A percentile compares a stretch with the other conserved stretches of the same genome.
These are phyloP conservation scores for Malthinus flaveolus DNA, from an alignment of 2,888 invertebrate species.

Conservation along the genomic window DNA sequence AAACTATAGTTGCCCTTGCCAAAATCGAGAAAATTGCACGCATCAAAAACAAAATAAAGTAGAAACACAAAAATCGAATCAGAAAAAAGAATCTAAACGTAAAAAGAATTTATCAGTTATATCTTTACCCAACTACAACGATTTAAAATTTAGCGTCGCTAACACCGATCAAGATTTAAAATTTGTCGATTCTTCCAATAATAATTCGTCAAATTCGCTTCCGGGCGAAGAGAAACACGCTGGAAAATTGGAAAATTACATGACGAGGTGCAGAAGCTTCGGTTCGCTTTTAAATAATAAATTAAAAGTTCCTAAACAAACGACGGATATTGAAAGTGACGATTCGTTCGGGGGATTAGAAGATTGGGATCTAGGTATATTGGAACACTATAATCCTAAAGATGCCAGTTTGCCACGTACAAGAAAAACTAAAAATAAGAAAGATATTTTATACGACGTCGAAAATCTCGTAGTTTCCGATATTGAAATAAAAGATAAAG, in stretches of 20 bases:
- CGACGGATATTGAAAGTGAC: slow-evolving; percentile 53
- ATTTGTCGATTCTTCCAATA: slow-evolving; percentile 35
- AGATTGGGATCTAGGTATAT: slow-evolving; percentile 57
- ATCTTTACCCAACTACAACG: slow-evolving; percentile 60
- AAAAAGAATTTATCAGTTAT: slow-evolving; percentile 58
- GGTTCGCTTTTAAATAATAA: slow-evolving; percentile 56
- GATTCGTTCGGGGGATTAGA: slow-evolving; percentile 56
- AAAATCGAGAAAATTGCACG: slow-evolving; percentile 46
- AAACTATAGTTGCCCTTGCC: slow-evolving; percentile 49
- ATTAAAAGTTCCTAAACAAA: slow-evolving; percentile 45
- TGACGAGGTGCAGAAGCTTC: slow-evolving; percentile 55
- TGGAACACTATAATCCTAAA: slow-evolving; percentile 55
- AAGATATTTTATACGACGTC: slow-evolving; percentile 44
- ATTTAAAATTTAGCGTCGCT: slow-evolving; percentile 52
- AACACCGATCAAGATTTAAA: slow-evolving; percentile 41
- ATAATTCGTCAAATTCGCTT: slow-evolving; percentile 44
- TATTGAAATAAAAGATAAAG: slow-evolving; percentile 36
- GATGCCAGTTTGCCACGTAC: slow-evolving; percentile 52
- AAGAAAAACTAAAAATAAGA: slow-evolving; percentile 36
- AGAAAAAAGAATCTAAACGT: slow-evolving; percentile 44
- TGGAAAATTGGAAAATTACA: slow-evolving; percentile 54
- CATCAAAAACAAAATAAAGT: slow-evolving; percentile 36
- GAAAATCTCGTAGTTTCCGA: slow-evolving; percentile 47
- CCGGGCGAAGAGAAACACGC: slow-evolving; percentile 49
- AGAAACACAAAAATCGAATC: slow-evolving; percentile 13